Conservation (phyloP, 2,888 invertebrate species). For the Tiliacea aurago region DNA sequence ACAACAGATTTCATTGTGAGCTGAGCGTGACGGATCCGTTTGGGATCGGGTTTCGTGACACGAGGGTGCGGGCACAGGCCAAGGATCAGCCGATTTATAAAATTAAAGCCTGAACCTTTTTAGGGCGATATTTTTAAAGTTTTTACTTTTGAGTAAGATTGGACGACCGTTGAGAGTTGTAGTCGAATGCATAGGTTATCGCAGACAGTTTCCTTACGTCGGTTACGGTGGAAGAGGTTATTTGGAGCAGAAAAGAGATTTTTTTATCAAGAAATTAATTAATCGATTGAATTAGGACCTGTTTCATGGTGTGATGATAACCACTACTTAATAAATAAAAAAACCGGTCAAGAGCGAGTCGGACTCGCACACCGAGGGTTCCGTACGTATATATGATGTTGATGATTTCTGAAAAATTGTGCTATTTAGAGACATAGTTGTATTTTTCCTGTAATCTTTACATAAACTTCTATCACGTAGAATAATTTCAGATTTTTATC, state of each 20-base stretch:
- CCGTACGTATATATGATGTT: too few species aligned
- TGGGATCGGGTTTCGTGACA: slow-evolving; percentile 75
- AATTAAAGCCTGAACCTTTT: slow-evolving; percentile 46
- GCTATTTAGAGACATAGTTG: too few species aligned
- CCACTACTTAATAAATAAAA: background rate
- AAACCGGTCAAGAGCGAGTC: too few species aligned
- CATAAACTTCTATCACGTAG: too few species aligned
- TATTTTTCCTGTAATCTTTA: too few species aligned
- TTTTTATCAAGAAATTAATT: background rate
- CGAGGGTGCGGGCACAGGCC: slow-evolving; percentile 74
- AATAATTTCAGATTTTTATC: too few species aligned
- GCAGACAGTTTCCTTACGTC: background rate
- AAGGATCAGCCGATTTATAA: slow-evolving; percentile 69
- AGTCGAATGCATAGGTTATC: background rate
- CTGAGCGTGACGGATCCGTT: slow-evolving; percentile 84
- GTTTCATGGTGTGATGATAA: background rate
- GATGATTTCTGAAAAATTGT: too few species aligned
- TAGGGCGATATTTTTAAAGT: slow-evolving; percentile 20
- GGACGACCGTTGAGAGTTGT: too few species aligned
- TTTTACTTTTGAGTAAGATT: background rate
- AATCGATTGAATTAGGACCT: background rate
- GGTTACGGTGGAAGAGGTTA: background rate
- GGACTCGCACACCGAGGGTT: too few species aligned
- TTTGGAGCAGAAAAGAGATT: background rate
- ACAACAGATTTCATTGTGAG: slow-evolving; percentile 78